Evolutionary conservation across 2,113 vertebrate species (phyloP), one percentile per base, ranked within the genome.

Genomic region (Tyrannus savana): DNA sequence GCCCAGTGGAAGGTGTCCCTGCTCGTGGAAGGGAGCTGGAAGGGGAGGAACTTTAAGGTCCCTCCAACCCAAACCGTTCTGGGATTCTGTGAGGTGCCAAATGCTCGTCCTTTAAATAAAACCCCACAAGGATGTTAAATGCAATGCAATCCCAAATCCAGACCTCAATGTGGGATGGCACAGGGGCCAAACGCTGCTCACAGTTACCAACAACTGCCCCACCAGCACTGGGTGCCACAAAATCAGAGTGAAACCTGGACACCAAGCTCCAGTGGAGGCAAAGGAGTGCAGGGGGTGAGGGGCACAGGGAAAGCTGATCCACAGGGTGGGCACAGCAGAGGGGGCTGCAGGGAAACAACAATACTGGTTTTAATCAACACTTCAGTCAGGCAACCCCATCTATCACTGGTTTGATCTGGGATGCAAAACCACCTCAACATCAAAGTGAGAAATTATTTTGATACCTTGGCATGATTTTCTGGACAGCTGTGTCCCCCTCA

Each of bases 221-320:
- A 8, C 1, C 5, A n/a, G 3, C 14, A 2, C 72, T 4, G 58
- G 33, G 1, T 7, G 4, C 2, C 42, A 42, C 76, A 30, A 5
- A 53, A 49, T 11, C 10, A 19, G 46, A 76, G 2, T 0, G 27
- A 37, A 2, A 75, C 44, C 41, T 39, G 30, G 9, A 19, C 2
- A 19, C 23, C 41, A 30, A 52, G n/a, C n/a, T 17, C 14, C 35
- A 35, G 1, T 0, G 0, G 44, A 33, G 59, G 53, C 44, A 27
- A 39, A 64, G 0, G 2, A 74, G 37, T 2, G 4, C 52, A 15
- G 2, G 3, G 35, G 44, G 58, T 12, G 41, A 72, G 66, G 46
- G 39, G 50, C 64, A 17, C 1, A 0, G 31, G 58, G 22, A 56
- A 27, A 49, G 39, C 15, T 0, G 0, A 35, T 2, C 42, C 2